Evolutionary conservation across 2,888 invertebrate genomes (phyloP).

Genomic region (Ephialtes manifestator): DNA sequence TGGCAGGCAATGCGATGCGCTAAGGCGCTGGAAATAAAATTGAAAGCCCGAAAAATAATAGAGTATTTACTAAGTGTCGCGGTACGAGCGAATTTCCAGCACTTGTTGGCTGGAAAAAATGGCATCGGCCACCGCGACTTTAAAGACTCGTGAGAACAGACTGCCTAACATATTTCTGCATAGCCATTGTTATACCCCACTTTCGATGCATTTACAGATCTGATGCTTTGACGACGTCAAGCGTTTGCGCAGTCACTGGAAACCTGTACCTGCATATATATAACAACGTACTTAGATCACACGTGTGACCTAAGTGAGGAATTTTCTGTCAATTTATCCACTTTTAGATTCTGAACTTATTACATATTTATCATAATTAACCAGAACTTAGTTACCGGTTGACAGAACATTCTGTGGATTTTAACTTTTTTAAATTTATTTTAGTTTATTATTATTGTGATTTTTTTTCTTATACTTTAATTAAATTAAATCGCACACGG

Average conservation of each 20-base stretch:
- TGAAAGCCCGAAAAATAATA: constrained; percentile 7
- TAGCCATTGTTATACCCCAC: constrained; percentile 67
- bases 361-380: too few relatives aligned
- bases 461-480: too few relatives aligned
- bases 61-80: constrained; percentile 15
- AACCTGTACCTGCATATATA: constrained; percentile 1
- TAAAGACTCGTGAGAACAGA: constrained; percentile 63
- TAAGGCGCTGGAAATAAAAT: constrained; percentile 14
- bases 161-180: constrained; percentile 62
- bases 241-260: constrained; percentile 60
- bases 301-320: background rate
- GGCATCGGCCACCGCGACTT: constrained; percentile 58
- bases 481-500: too few relatives aligned
- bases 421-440: too few relatives aligned
- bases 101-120: constrained; percentile 55
- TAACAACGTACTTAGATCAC: background rate
- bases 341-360: too few relatives aligned
- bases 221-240: constrained; percentile 46
- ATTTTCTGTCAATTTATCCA: too few relatives aligned
- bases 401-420: too few relatives aligned
- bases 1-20: constrained; percentile 29
- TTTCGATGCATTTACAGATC: constrained; percentile 58
- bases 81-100: constrained; percentile 33
- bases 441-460: too few relatives aligned
- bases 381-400: too few relatives aligned